These are phyloP conservation scores for Lochmaea capreae DNA, from an alignment of 2,888 invertebrate genomes.

Conservation along the genomic window DNA sequence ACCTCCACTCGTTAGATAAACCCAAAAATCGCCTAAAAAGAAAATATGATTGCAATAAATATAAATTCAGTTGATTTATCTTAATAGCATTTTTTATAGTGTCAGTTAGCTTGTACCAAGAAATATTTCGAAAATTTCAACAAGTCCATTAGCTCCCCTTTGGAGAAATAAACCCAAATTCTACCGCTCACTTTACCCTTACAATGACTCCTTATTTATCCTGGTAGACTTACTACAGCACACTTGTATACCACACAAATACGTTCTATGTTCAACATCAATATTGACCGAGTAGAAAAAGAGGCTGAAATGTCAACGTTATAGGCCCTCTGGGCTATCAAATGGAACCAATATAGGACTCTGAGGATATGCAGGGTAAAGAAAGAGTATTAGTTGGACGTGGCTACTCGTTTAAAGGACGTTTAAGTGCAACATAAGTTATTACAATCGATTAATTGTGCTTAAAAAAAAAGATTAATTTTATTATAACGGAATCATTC, in stretches of 20 bases:
- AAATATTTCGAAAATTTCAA: background rate
- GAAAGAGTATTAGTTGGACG: constrained; percentile 16
- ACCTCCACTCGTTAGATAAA: too few species aligned
- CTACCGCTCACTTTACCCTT: constrained; percentile 9
- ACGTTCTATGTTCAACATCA: constrained; percentile 40
- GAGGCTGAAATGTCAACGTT: constrained; percentile 47
- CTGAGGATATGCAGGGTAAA: constrained; percentile 17
- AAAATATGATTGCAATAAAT: too few species aligned
- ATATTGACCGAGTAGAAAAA: constrained; percentile 49
- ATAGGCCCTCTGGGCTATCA: constrained; percentile 48
- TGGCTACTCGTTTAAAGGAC: constrained; percentile 8
- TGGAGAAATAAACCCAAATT: constrained; percentile 4
- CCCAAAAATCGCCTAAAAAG: too few species aligned
- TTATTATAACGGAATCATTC: too few species aligned
- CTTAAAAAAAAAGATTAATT: too few species aligned
- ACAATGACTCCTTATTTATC: constrained; percentile 15
- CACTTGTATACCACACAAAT: constrained; percentile 14
- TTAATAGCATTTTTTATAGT: background rate
- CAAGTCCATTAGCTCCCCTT: constrained; percentile 1
- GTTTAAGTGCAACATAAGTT: background rate
- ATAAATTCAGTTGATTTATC: too few species aligned
- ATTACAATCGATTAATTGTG: background rate
- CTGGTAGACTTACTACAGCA: constrained; percentile 6
- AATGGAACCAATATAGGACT: constrained; percentile 47
- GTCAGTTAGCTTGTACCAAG: background rate